Percentiles rank a stretch among this genome's conserved stretches.
Evolutionary conservation across 2,888 invertebrate genomes (phyloP).

Genomic region (Ophonus ardosiacus): DNA sequence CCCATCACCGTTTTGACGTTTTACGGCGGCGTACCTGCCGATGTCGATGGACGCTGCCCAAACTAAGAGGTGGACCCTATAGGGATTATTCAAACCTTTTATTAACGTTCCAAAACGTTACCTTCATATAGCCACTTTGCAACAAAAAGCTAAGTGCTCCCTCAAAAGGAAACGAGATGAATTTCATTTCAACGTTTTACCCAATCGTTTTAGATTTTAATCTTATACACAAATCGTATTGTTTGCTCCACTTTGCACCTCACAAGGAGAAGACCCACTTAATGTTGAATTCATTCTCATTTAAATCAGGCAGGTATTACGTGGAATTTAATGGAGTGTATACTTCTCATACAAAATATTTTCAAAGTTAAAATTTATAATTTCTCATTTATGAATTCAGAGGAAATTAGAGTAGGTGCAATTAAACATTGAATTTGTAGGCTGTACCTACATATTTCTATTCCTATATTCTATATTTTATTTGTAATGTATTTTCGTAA

Average conservation of each 20-base stretch:
- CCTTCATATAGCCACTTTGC: conserved; percentile 46
- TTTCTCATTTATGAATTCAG: too few species aligned
- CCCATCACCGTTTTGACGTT: conserved; percentile 73
- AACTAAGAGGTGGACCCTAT: conserved; percentile 34
- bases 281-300: not conserved
- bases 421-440: too few species aligned
- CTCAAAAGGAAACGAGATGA: conserved; percentile 28
- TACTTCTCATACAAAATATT: too few species aligned
- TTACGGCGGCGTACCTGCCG: conserved; percentile 71
- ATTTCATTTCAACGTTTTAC: not conserved
- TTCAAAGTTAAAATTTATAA: too few species aligned
- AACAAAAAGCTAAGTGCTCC: conserved; percentile 51
- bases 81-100: conserved; percentile 53
- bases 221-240: not conserved
- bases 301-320: not conserved
- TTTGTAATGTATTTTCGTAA: too few species aligned
- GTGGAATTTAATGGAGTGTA: not conserved
- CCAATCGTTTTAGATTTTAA: not conserved
- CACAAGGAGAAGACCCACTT: not conserved
- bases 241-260: conserved; percentile 1
- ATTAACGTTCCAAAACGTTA: conserved; percentile 50
- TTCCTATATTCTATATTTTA: too few species aligned
- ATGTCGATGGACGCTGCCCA: conserved; percentile 29
- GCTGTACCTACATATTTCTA: too few species aligned
- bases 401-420: too few species aligned